Base-by-base conservation (phyloP, 1,140 invertebrate genomes). In the Forficula auricularia region DNA sequence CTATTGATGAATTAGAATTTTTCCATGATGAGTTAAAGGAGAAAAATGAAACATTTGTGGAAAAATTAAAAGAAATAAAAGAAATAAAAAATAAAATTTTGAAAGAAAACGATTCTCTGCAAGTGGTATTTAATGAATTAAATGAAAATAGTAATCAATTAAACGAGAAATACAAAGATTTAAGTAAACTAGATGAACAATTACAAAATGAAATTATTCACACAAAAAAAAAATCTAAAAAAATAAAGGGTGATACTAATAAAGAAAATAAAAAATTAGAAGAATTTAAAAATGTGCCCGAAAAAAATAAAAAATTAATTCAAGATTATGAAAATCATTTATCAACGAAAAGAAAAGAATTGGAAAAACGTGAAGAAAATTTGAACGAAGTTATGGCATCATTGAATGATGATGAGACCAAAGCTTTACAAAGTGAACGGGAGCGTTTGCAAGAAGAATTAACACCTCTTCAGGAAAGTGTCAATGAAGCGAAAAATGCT, bases 351-450 rank as follows among this genome's bases (percentile, higher is more conserved):
- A 46, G 51, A 35, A 44, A 41, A 37, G 48, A 72, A 27, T 57
- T 68, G 2, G 48, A 64, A 9, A 64, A 71, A 4, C 75, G 71
- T 48, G 66, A 68, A 14, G 54, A 61, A 16, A 63, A 69, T 20
- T 61, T 73, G 10, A 60, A 64, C 35, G 62, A 62, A 51, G 65
- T 67, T 37, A 67, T 62, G 6, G 64, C 69, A 70, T 72, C 50
- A 67, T 27, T 27, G 22, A 27, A 27, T 27, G 22, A 27, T 27
- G 22, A 27, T 6, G 22, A 27, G 10, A 27, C 22, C 10, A 3
- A 13, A 27, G 3, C 4, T 16, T 43, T 38, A 35, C 19, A 4
- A 31, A 46, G 34, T 19, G 46, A 19, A 46, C 46, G 13, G 35
- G 45, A 38, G 35, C 40, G 19, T n/a, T 6, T 19, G 41, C 32